Percentiles rank a stretch among this genome's conserved stretches.
Conservation (phyloP, 2,113 vertebrate genomes). For the Chinchilla lanigera region DNA sequence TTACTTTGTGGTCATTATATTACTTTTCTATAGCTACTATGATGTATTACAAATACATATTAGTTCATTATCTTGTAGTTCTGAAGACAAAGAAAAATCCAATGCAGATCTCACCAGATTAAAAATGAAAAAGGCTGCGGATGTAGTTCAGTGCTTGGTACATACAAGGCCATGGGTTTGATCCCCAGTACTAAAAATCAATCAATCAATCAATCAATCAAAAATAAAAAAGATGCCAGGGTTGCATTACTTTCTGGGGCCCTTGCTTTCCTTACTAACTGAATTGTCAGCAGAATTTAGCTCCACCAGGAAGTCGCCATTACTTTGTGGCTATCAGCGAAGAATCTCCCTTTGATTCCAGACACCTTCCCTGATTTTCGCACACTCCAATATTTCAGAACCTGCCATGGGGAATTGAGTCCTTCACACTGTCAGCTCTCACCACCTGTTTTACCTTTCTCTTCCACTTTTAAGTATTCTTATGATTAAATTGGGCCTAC, state of each 20-base stretch:
- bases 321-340: neutral
- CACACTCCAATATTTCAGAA: neutral
- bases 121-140: neutral
- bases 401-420: neutral
- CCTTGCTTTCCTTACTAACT: neutral
- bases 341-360: neutral
- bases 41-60: neutral
- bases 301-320: neutral
- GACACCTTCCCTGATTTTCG: neutral
- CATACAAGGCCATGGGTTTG: neutral
- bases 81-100: neutral
- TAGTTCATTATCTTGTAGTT: neutral
- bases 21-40: neutral
- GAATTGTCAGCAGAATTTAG: constrained; percentile 3
- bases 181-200: neutral
- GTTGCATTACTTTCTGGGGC: neutral
- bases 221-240: neutral
- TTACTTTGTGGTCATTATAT: constrained; percentile 34
- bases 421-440: neutral
- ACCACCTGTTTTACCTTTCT: neutral
- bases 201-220: neutral
- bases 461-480: neutral
- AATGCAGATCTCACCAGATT: neutral
- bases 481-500: neutral
- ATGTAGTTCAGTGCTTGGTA: neutral